phyloP scores from a whole-genome alignment of 2,888 invertebrate species.

The Amiota mariae region DNA sequence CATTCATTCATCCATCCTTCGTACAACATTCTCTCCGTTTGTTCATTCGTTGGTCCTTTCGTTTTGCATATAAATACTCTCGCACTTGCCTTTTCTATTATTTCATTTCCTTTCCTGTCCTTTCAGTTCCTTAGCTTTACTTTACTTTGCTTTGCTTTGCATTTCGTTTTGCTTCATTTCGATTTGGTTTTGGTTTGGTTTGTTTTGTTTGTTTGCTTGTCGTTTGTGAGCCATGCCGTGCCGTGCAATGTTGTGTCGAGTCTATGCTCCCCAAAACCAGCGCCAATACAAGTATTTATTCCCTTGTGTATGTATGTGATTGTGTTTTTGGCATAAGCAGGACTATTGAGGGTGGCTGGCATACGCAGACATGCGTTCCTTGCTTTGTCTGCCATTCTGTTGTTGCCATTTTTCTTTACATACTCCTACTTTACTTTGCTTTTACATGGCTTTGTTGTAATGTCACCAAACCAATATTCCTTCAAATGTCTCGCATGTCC shows the following conservation, averaged over 20 bases:
- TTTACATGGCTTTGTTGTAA: background rate
- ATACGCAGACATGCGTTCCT: constrained; percentile 7
- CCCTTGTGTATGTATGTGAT: too few relatives aligned
- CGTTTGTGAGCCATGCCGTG: background rate
- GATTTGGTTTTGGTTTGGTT: background rate
- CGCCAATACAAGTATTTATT: background rate
- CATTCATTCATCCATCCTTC: background rate
- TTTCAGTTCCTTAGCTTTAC: background rate
- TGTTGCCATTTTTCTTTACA: constrained; percentile 10
- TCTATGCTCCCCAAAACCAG: background rate
- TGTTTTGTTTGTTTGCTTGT: constrained; percentile 6
- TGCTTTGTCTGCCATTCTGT: background rate
- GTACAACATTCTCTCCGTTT: constrained; percentile 6
- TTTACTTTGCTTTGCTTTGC: constrained; percentile 14
- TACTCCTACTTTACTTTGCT: background rate
- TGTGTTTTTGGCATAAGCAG: too few relatives aligned
- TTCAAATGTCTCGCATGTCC: background rate
- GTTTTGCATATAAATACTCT: constrained; percentile 9
- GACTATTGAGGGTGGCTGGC: background rate
- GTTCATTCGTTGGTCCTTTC: constrained; percentile 14
- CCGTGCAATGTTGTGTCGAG: background rate
- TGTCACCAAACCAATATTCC: background rate
- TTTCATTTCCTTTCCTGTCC: constrained; percentile 1
- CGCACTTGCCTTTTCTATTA: background rate
- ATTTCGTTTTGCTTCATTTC: background rate